Conservation (phyloP, 2,797 vertebrate genomes). For the Apogon hyalosoma region DNA sequence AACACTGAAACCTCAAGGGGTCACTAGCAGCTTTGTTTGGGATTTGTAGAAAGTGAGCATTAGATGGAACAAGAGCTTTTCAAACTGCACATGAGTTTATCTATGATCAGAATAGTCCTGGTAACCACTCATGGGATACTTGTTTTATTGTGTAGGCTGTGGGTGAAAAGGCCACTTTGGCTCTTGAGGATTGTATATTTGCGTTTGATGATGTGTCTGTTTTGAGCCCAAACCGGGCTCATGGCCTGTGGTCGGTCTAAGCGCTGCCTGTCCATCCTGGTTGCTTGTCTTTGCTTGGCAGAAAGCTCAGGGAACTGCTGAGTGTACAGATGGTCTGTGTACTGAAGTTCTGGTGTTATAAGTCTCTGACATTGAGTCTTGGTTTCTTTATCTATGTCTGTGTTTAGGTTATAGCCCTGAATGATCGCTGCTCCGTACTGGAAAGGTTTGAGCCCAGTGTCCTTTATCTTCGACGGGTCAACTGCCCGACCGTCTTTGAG, state of each 20-base stretch:
- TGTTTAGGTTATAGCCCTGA: conserved; percentile 88
- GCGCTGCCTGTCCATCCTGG: conserved; percentile 11
- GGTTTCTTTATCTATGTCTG: conserved; percentile 68
- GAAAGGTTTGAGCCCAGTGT: conserved; percentile 82
- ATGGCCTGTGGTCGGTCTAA: not conserved
- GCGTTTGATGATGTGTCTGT: conserved; percentile 15
- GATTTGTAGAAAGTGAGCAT: not conserved
- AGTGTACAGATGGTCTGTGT: conserved; percentile 79
- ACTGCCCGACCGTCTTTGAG: conserved; percentile 78
- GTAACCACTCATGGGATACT: conserved; percentile 22
- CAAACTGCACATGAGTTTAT: not conserved
- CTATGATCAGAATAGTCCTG: not conserved
- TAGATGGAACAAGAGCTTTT: not conserved
- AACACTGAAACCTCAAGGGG: not conserved
- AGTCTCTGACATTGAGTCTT: conserved; percentile 80
- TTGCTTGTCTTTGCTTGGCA: conserved; percentile 20
- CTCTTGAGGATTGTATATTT: conserved; percentile 17
- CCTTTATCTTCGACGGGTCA: conserved; percentile 68
- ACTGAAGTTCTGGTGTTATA: conserved; percentile 88
- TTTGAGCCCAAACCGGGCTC: not conserved
- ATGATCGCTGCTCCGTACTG: conserved; percentile 87
- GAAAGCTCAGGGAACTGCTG: conserved; percentile 82
- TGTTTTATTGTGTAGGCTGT: conserved; percentile 15
- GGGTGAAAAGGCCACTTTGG: conserved; percentile 29
- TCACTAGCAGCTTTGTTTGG: not conserved